Base-by-base conservation (phyloP, 1,140 invertebrate genomes). In the Yoshiicerus persimilis region DNA sequence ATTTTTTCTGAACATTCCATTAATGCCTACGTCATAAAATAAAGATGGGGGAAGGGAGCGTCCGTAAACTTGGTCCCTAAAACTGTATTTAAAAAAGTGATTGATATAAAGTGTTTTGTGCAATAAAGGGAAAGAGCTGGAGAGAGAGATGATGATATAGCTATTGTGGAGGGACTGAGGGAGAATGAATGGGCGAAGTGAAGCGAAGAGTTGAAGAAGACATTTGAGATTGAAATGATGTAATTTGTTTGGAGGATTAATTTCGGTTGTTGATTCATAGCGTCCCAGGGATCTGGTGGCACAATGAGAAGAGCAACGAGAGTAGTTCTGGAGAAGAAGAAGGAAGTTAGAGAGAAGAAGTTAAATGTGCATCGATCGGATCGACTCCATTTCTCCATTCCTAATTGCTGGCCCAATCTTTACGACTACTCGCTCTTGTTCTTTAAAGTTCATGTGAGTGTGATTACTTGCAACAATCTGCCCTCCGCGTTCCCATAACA, bases 221-320 rank as follows among this genome's bases (percentile, higher is more conserved):
- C 23, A n/a, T 23, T 27, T 70, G 75, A 80, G 87, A 87, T 87
- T 87, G 80, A 87, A 87, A 87, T 87, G 77, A 87, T 87, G 87
- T 87, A 84, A 89, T 89, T 89, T 89, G 89, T 89, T 89, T 89
- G 88, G 88, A 64, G 88, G 84, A 89, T 89, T 89, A 88, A 89
- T 89, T 89, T 87, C 84, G 39, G 66, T 88, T 88, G 66, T 87
- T 89, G 77, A 86, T 87, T 88, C 89, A 86, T 87, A n/a, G n/a
- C n/a, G n/a, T 88, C 75, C 84, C 32, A 66, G 27, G 70, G n/a
- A 64, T 16, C 23, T 25, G n/a, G n/a, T n/a, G n/a, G n/a, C n/a
- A n/a, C n/a, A n/a, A n/a, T n/a, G n/a, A n/a, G n/a, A n/a, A n/a
- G n/a, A n/a, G n/a, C n/a, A n/a, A n/a, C n/a, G n/a, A n/a, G n/a